Percentiles rank a stretch among this genome's conserved stretches.
Evolutionary conservation across 2,797 vertebrate species (phyloP).

Genomic region (Hylomyscus alleni): DNA sequence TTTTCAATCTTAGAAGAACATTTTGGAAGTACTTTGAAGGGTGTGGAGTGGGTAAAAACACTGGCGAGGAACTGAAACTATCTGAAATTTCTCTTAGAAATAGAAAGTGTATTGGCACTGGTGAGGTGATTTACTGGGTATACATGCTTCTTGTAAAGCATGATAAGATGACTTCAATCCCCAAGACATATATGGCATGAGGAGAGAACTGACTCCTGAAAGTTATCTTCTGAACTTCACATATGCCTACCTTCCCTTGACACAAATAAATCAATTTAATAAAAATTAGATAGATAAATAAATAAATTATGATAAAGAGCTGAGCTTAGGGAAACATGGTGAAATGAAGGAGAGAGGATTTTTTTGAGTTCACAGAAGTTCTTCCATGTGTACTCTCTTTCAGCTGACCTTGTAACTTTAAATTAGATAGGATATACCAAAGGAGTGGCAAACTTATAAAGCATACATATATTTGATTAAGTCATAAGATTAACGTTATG

Average conservation of each 20-base stretch:
- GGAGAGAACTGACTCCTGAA: not conserved
- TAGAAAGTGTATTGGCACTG: no score
- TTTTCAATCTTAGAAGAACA: slow-evolving; percentile 67
- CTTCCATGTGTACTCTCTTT: not conserved
- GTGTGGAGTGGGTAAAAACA: not conserved
- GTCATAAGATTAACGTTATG: not conserved
- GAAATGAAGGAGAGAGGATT: not conserved
- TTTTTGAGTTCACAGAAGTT: not conserved
- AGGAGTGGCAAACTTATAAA: not conserved
- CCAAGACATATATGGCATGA: not conserved
- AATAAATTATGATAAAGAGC: no score
- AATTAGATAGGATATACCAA: not conserved
- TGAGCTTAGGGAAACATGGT: not conserved
- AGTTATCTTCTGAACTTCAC: not conserved
- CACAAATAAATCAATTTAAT: not conserved
- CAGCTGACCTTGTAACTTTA: no score
- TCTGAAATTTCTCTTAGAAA: not conserved
- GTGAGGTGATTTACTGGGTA: not conserved
- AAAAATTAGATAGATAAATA: not conserved
- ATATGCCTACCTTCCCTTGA: not conserved
- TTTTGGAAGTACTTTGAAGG: slow-evolving; percentile 48
- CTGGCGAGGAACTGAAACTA: not conserved
- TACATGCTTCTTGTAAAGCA: no score
- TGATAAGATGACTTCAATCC: not conserved
- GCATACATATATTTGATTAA: not conserved